Conservation (phyloP, 2,888 invertebrate species). For the Dasypolia templi region DNA sequence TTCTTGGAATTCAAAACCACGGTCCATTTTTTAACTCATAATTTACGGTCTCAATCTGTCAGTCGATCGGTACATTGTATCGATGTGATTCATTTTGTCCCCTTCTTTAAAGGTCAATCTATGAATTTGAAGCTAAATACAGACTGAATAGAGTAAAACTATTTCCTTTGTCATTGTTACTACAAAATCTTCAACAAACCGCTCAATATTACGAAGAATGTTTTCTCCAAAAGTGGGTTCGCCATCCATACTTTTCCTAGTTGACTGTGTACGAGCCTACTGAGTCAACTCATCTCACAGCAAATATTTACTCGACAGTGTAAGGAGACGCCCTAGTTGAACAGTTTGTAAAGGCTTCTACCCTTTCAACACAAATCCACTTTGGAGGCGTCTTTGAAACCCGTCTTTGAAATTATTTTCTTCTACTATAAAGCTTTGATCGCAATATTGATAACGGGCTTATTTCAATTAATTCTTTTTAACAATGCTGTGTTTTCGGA, state of each 20-base stretch:
- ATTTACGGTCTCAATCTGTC: background rate
- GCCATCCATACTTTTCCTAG: conserved; percentile 64
- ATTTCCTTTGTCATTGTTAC: background rate
- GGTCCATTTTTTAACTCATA: background rate
- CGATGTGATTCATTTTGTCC: background rate
- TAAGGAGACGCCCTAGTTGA: conserved; percentile 79
- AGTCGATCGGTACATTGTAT: background rate
- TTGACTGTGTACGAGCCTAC: conserved; percentile 69
- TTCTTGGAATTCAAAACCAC: background rate
- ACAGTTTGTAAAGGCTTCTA: conserved; percentile 74
- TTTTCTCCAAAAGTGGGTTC: conserved; percentile 56
- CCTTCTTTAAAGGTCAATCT: background rate
- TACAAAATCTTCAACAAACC: conserved; percentile 9
- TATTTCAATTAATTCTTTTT: conserved; percentile 45
- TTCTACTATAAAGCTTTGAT: conserved; percentile 64
- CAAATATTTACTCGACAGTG: conserved; percentile 80
- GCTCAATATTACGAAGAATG: conserved; percentile 23
- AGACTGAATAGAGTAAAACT: too few species aligned
- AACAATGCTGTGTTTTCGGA: conserved; percentile 22
- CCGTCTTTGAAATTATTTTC: conserved; percentile 69
- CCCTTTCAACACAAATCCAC: conserved; percentile 79
- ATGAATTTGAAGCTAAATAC: background rate
- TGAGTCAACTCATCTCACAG: conserved; percentile 83
- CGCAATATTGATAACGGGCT: conserved; percentile 63
- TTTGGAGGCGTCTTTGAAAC: conserved; percentile 73